Percentiles rank a stretch among this genome's conserved stretches.
These are phyloP conservation scores for Periophthalmus magnuspinnatus DNA, from an alignment of 2,797 vertebrate genomes.

Conservation along the genomic window DNA sequence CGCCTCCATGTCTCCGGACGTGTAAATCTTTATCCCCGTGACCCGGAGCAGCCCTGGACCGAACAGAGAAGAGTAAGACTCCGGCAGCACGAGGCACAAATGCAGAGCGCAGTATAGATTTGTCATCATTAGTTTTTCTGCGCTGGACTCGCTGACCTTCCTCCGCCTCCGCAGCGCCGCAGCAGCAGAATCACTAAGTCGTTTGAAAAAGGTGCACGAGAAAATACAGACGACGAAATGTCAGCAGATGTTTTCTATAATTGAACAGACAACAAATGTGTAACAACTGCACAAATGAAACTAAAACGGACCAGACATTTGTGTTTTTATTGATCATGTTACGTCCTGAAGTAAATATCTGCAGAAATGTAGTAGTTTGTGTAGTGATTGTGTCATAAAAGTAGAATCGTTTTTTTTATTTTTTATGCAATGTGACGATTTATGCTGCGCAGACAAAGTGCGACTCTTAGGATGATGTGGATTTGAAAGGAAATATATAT, in stretches of 20 bases:
- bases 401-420: too few relatives aligned
- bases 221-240: neutral
- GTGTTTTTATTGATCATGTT: neutral
- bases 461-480: too few relatives aligned
- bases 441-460: too few relatives aligned
- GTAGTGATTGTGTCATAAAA: neutral
- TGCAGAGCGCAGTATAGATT: conserved; percentile 13
- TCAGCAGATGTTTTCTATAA: neutral
- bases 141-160: conserved; percentile 43
- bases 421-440: too few relatives aligned
- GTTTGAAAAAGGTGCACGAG: conserved; percentile 8
- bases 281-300: neutral
- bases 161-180: conserved; percentile 47
- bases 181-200: conserved; percentile 33
- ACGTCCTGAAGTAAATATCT: neutral
- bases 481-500: too few relatives aligned
- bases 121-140: conserved; percentile 26
- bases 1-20: conserved; percentile 79
- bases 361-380: too few relatives aligned
- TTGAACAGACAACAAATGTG: neutral
- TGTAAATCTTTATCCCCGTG: conserved; percentile 83
- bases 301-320: neutral
- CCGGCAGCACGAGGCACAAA: conserved; percentile 6
- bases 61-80: conserved; percentile 2
- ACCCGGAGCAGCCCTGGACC: conserved; percentile 75